Evolutionary conservation across 2,113 vertebrate genomes (phyloP), one percentile per base, ranked within the genome.

Genomic region (Peromyscus polionotus): DNA sequence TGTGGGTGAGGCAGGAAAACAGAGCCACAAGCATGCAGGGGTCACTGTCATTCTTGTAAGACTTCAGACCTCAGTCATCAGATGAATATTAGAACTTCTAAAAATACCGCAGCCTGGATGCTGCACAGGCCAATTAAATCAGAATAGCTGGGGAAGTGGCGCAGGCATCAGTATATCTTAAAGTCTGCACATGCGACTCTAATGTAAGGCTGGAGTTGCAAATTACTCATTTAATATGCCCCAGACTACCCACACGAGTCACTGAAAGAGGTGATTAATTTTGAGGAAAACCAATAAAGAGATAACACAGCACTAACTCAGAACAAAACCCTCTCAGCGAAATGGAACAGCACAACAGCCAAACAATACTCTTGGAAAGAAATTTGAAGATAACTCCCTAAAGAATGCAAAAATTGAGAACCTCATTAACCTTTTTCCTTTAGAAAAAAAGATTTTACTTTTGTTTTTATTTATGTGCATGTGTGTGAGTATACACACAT

Each of bases 191-290:
- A 14, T 75, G 79, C 11, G 51, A 76, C 90, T 94, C 51, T 86
- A 51, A 89, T 93, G 24, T 73, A 28, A 61, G 26, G 19, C 31
- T 28, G 22, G 28, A 59, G 42, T 83, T 93, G 51, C 68, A 94
- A 79, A 90, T 89, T 33, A 68, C 86, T 81, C 51, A 92, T 86
- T 92, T 77, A 92, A 42, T 65, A 85, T 90, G 73, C 89, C n/a
- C 94, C 20, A 75, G 61, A 28, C 79, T 92, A 54, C 72, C 77
- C 51, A 80, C 42, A 73, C 7, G 28, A 93, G 19, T 93, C 80
- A 22, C 93, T 94, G 48, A 95, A 93, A 93, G 68, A 96, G 28
- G 61, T 75, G 83, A 95, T 95, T 93, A 73, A 87, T 95, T 92
- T 45, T 61, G 85, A 96, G 51, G 77, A 63, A 94, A 97, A 93